Evolutionary conservation across 2,113 vertebrate species (phyloP), one percentile per base, ranked within the genome.

Genomic region (Psammodynastes pulverulentus): DNA sequence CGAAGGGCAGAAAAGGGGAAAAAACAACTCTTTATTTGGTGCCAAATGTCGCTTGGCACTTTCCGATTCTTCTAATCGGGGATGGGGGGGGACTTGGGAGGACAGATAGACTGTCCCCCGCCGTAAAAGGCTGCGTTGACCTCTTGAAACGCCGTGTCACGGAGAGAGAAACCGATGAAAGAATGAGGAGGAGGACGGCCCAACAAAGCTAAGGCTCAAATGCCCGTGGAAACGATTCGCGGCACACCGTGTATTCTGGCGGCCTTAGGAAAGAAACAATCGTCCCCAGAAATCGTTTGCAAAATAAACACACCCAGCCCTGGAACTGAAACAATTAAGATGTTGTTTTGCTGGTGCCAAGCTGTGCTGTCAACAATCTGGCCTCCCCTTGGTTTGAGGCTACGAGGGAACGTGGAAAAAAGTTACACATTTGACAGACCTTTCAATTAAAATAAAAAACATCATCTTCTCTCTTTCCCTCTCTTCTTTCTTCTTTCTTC

Each of bases 61-160:
- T 24, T 90, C 89, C 85, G 48, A 34, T 87, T 90, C 84, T n/a
- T 51, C 89, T 93, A 53, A 93, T 87, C 52, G 49, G 52, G 39
- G 52, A 39, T 34, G 9, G 17, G 24, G 53, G 53, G 21, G 13
- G 1, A 67, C 5, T 34, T 17, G 26, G 26, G 26, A 62, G 58
- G 26, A 29, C 5, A 92, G 34, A 72, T 3, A 72, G 24, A 90
- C 5, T n/a, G 46, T 53, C 88, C 58, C 79, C 5, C n/a, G 39
- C 48, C 46, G n/a, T 43, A 45, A 89, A 89, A 92, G 79, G 52
- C 51, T 88, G 5, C 34, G 15, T 15, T 49, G 56, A 87, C 34
- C 13, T 62, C 10, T 85, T 90, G 5, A 93, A 90, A 1, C 85
- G 45, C 46, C 6, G 0, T 0, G 58, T 12, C 0, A 1, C 9